Conservation (phyloP, 2,888 invertebrate species). For the Chaitophorus viminalis region DNA sequence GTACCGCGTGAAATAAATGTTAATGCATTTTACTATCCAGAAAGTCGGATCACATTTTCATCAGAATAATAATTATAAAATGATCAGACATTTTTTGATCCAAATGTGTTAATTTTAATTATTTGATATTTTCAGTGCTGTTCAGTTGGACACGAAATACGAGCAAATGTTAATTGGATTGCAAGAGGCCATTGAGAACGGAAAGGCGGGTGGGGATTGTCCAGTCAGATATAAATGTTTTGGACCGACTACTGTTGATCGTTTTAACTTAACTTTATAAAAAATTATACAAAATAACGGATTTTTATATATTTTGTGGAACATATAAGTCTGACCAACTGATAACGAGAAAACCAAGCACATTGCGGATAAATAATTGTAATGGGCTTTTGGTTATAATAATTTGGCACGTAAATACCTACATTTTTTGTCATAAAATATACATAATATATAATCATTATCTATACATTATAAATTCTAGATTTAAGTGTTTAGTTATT, state of each 20-base stretch:
- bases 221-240: slow-evolving; percentile 47
- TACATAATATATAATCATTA: too few relatives aligned
- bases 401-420: not conserved
- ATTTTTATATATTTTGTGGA: not conserved
- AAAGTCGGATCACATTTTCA: too few relatives aligned
- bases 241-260: not conserved
- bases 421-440: too few relatives aligned
- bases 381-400: not conserved
- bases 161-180: slow-evolving; percentile 39
- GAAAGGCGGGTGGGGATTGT: slow-evolving; percentile 36
- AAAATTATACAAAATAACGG: not conserved
- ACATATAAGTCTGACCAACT: not conserved
- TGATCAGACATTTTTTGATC: too few relatives aligned
- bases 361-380: not conserved
- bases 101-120: not conserved
- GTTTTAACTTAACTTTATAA: not conserved
- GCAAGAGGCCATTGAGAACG: slow-evolving; percentile 54
- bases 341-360: not conserved
- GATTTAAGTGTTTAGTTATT: not conserved
- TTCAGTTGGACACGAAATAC: slow-evolving; percentile 42
- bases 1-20: too few relatives aligned
- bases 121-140: slow-evolving; percentile 5
- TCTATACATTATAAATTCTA: not conserved
- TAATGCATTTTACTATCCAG: too few relatives aligned
- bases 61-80: too few relatives aligned